phyloP scores from a whole-genome alignment of 2,113 vertebrate genomes.

The Circaetus cinerascens region DNA sequence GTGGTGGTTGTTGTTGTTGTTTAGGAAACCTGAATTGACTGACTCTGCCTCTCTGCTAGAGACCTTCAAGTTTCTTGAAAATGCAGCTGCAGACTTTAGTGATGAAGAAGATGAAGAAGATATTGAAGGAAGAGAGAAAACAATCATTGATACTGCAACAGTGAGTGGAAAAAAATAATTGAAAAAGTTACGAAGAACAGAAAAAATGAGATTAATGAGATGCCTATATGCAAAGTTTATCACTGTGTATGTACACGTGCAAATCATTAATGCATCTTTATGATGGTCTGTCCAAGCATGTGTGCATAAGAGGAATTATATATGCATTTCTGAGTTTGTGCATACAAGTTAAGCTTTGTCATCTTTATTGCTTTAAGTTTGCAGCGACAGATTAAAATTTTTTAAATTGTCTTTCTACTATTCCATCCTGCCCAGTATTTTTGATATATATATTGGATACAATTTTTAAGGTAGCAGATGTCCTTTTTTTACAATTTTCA shows the following conservation, averaged over 20 bases:
- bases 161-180: conserved; percentile 78
- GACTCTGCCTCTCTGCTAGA: conserved; percentile 89
- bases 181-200: conserved; percentile 53
- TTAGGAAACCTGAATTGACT: conserved; percentile 88
- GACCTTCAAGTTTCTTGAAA: conserved; percentile 94
- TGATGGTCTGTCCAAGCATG: conserved; percentile 27
- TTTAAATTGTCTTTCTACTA: not conserved
- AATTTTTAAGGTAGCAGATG: not conserved
- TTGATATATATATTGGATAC: not conserved
- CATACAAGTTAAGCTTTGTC: not conserved
- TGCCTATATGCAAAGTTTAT: conserved; percentile 32
- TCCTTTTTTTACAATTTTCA: not conserved
- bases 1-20: conserved; percentile 50
- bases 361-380: not conserved
- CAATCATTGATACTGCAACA: conserved; percentile 87
- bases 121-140: conserved; percentile 87
- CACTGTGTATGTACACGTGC: conserved; percentile 49
- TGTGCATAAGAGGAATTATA: conserved; percentile 6
- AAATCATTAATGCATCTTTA: conserved; percentile 32
- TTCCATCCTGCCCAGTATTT: not conserved
- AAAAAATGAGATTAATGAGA: conserved; percentile 55
- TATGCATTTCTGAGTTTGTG: not conserved
- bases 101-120: conserved; percentile 98
- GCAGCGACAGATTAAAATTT: not conserved
- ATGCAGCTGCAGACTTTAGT: conserved; percentile 88